These are phyloP conservation scores for Dendrocopos noguchii DNA, from an alignment of 2,113 vertebrate genomes.

Conservation along the genomic window DNA sequence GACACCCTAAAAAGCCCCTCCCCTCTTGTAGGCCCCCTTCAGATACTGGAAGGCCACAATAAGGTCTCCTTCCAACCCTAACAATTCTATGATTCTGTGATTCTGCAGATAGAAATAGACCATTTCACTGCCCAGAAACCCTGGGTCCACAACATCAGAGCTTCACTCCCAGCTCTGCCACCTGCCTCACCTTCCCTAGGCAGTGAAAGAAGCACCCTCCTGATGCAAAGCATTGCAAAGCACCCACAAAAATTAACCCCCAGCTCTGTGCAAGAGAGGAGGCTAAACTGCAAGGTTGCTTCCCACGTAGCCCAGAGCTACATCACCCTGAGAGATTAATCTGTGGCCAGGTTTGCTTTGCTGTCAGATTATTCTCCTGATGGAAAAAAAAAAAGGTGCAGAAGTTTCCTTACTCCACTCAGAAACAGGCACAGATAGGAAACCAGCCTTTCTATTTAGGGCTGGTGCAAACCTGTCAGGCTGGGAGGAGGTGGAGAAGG, in stretches of 20 bases:
- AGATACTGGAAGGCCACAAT: too few species aligned
- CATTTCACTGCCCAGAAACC: not conserved
- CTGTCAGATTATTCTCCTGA: not conserved
- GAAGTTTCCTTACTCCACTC: not conserved
- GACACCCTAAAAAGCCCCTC: too few species aligned
- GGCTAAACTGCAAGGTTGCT: not conserved
- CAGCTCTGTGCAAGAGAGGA: not conserved
- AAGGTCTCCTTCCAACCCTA: too few species aligned
- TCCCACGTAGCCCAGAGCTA: not conserved
- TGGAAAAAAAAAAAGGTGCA: not conserved
- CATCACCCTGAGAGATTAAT: not conserved
- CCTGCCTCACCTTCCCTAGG: not conserved
- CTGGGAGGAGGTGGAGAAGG: not conserved
- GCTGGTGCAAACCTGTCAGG: not conserved
- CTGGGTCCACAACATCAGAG: too few species aligned
- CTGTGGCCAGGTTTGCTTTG: not conserved
- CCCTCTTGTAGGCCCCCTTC: too few species aligned
- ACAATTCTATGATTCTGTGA: too few species aligned
- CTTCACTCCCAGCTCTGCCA: not conserved
- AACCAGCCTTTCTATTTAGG: not conserved
- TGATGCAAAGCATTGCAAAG: accelerated
- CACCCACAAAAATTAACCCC: not conserved
- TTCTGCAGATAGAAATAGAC: not conserved
- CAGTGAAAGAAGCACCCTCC: not conserved
- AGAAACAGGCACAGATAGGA: accelerated